Percentiles rank a stretch among this genome's conserved stretches.
Conservation (phyloP, 2,888 invertebrate genomes). For the Synanthedon myopaeformis region DNA sequence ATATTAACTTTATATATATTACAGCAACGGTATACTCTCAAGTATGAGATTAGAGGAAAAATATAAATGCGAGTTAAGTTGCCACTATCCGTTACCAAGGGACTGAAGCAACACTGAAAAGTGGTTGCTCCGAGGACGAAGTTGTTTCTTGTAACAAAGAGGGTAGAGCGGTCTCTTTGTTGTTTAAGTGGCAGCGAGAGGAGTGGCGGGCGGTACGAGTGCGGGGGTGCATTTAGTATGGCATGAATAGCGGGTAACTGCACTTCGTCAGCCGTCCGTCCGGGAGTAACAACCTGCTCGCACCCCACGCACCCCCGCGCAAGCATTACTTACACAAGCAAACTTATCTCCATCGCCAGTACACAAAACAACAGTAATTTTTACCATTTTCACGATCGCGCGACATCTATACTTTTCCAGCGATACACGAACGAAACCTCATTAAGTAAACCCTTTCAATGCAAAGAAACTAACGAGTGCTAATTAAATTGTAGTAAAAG, state of each 20-base stretch:
- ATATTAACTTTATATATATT: too few species aligned
- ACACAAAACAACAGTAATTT: constrained; percentile 14
- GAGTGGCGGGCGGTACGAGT: constrained; percentile 22
- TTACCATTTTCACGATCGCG: neutral
- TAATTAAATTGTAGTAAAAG: neutral
- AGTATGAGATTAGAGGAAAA: neutral
- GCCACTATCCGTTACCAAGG: constrained; percentile 35
- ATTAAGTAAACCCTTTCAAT: neutral
- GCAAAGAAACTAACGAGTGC: neutral
- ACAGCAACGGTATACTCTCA: too few species aligned
- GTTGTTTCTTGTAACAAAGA: constrained; percentile 66
- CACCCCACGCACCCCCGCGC: constrained; percentile 28
- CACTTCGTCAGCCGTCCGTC: constrained; percentile 63
- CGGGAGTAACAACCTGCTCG: constrained; percentile 59
- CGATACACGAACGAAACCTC: too few species aligned
- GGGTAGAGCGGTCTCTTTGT: constrained; percentile 66
- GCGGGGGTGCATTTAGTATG: constrained; percentile 54
- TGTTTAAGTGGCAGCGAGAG: constrained; percentile 56
- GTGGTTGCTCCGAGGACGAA: constrained; percentile 44
- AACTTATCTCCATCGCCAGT: constrained; percentile 11
- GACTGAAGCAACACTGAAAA: constrained; percentile 44
- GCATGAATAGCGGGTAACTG: constrained; percentile 64
- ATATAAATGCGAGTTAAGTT: constrained; percentile 6
- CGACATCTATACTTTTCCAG: too few species aligned
- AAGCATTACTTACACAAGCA: neutral